A percentile compares a stretch with the other conserved stretches of the same genome.
These are phyloP conservation scores for Hyposoter dolosus DNA, from an alignment of 2,888 invertebrate genomes.

Conservation along the genomic window DNA sequence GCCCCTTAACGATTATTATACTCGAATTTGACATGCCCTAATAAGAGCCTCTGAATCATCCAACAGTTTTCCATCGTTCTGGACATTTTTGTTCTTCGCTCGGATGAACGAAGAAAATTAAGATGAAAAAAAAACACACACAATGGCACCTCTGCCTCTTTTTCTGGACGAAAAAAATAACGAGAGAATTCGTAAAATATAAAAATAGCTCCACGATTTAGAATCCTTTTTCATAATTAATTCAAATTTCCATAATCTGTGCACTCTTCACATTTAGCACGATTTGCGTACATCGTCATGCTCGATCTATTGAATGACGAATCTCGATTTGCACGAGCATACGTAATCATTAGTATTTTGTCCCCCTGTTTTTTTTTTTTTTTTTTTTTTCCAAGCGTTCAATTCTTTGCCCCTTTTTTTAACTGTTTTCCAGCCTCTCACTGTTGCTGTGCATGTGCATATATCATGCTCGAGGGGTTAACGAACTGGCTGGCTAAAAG, in stretches of 20 bases:
- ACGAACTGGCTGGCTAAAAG: constrained; percentile 63
- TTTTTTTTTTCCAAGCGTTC: neutral
- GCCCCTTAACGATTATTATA: constrained; percentile 6
- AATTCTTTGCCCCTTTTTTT: neutral
- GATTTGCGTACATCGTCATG: neutral
- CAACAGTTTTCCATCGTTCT: neutral
- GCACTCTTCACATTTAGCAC: neutral
- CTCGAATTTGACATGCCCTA: constrained; percentile 16
- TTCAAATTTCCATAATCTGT: neutral
- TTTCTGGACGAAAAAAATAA: neutral
- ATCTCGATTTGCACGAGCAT: neutral
- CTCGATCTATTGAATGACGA: neutral
- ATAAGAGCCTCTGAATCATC: neutral
- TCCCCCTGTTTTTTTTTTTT: constrained; percentile 2
- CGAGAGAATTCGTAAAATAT: neutral
- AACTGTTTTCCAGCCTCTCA: neutral
- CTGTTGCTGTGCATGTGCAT: constrained; percentile 46
- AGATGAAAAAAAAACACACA: neutral
- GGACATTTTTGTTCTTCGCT: neutral
- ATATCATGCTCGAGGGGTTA: constrained; percentile 65
- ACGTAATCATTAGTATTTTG: neutral
- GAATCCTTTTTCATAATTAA: neutral
- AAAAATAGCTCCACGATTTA: neutral
- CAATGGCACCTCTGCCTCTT: neutral
- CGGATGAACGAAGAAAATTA: neutral